Evolutionary conservation across 2,888 invertebrate species (phyloP).

Genomic region (Heliconius erato): DNA sequence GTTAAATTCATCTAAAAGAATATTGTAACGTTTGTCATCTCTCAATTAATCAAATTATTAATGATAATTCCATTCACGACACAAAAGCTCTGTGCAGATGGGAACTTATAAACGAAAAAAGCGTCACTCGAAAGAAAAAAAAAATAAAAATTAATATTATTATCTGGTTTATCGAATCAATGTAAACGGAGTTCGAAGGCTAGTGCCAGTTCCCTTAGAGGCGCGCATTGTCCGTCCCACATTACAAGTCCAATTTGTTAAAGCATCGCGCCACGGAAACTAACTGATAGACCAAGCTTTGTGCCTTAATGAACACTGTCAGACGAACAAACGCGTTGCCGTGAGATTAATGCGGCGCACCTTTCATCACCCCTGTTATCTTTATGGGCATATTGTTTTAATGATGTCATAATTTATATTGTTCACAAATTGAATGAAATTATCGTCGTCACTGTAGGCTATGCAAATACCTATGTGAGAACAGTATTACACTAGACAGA

Average conservation of each 20-base stretch:
- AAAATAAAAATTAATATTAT: background rate
- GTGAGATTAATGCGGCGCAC: constrained; percentile 74
- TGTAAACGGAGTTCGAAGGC: constrained; percentile 14
- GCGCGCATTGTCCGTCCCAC: constrained; percentile 65
- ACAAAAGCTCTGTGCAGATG: background rate
- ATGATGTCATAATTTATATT: constrained; percentile 64
- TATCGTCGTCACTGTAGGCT: background rate
- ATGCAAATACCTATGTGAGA: background rate
- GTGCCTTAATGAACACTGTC: constrained; percentile 81
- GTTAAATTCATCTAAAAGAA: too few relatives aligned
- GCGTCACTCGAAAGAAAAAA: background rate
- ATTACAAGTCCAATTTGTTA: constrained; percentile 77
- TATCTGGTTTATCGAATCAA: background rate
- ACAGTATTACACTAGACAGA: background rate
- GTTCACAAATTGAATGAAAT: constrained; percentile 40
- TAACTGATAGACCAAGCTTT: constrained; percentile 79
- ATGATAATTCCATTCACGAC: background rate
- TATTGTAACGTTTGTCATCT: background rate
- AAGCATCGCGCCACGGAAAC: constrained; percentile 73
- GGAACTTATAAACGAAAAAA: background rate
- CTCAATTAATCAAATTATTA: background rate
- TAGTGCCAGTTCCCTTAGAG: background rate
- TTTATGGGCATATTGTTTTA: constrained; percentile 73
- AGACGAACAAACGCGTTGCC: constrained; percentile 73
- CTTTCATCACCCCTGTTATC: constrained; percentile 73